phyloP scores from a whole-genome alignment of 1,140 invertebrate species.

The Oreohelix idahoensis region DNA sequence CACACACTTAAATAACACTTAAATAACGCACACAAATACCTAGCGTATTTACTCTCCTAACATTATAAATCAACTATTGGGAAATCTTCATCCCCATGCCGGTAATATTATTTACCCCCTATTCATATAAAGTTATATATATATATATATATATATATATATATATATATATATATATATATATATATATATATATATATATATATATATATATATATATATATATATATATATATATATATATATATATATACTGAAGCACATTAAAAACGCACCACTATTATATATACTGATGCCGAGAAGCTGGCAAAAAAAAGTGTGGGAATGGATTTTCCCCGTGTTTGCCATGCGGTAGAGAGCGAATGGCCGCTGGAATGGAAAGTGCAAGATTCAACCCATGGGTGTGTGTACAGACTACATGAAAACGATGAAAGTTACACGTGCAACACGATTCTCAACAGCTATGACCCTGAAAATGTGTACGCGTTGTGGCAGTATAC shows the following conservation, averaged over 20 bases:
- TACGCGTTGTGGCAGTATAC: constrained; percentile 1
- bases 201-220: no score
- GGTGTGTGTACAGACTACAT: background rate
- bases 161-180: no score
- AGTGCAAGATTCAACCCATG: background rate
- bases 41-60: no score
- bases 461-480: background rate
- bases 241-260: background rate
- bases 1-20: no score
- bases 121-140: no score
- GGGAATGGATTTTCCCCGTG: background rate
- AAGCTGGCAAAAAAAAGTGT: background rate
- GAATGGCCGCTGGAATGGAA: constrained; percentile 2
- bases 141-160: no score
- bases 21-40: no score
- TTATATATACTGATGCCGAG: background rate
- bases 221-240: no score
- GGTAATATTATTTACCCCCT: no score
- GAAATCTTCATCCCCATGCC: no score
- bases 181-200: no score
- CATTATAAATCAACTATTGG: no score
- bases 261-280: constrained; percentile 9
- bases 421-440: constrained; percentile 3
- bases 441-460: background rate
- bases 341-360: background rate